Base-by-base conservation (phyloP, 2,113 vertebrate species). In the Dryoscopus gambensis region DNA sequence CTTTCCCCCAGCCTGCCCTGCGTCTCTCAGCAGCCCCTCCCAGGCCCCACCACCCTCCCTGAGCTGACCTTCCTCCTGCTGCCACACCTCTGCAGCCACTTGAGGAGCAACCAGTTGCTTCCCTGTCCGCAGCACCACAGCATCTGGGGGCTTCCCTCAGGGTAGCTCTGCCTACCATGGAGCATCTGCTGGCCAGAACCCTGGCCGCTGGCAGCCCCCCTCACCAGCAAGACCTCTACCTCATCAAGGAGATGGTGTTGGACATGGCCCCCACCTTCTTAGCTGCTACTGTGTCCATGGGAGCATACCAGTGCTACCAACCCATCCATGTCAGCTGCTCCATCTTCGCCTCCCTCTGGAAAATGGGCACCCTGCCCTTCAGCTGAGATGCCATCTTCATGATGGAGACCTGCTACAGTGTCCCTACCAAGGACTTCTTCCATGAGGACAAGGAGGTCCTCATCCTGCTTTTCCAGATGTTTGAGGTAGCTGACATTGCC, bases 351-450 rank as follows among this genome's bases (percentile, higher is more conserved):
- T 98, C 97, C 10, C 71, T 95, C 35, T 16, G 18, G 25, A 86
- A 96, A 2, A 21, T 6, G 0, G 95, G 53, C 0, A 84, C 94
- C 11, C 42, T 67, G 56, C 17, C 30, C 23, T 98, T 98, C 3
- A 97, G 96, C 11, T 27, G 62, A 14, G 97, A 98, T 80, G 96
- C 97, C 9, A 87, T 97, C 93, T 98, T 98, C 67, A 85, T n/a
- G 19, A 97, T 97, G 55, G 64, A 95, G 44, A 98, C 96, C 39
- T 98, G 98, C 84, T 95, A 95, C 0, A 96, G 97, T 1, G 79
- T 64, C 11, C 73, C 89, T 56, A 96, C 97, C 67, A 18, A 13
- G 27, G 44, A 86, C 25, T 97, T 97, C 56, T 98, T 87, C 71
- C 96, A 96, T 1, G 14, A 25, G 6, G 95, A 98, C 63, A 93